These are phyloP conservation scores for Aphodius granarius DNA, from an alignment of 2,888 invertebrate species.

Conservation along the genomic window DNA sequence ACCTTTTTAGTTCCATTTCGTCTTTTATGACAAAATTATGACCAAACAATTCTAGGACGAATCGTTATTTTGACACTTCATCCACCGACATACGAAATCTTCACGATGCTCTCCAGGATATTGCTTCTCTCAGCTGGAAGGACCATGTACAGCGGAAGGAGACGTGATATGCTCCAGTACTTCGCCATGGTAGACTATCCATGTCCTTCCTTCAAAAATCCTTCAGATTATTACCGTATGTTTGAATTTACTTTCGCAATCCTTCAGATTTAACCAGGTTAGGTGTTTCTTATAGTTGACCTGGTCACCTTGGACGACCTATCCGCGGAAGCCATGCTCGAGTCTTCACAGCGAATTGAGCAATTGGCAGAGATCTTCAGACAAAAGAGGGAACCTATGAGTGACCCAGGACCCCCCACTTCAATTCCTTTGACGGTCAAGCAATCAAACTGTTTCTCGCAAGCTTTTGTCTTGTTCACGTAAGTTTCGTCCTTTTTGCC, in stretches of 20 bases:
- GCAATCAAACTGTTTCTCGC: constrained; percentile 67
- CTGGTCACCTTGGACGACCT: constrained; percentile 91
- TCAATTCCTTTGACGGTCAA: constrained; percentile 68
- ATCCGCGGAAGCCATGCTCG: constrained; percentile 91
- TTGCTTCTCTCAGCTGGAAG: constrained; percentile 87
- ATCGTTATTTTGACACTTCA: constrained; percentile 90
- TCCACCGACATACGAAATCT: constrained; percentile 93
- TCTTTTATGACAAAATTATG: not conserved
- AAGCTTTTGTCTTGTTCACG: constrained; percentile 71
- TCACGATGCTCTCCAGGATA: constrained; percentile 89
- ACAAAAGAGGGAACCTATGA: constrained; percentile 64
- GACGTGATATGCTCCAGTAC: constrained; percentile 90
- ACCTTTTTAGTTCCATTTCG: too few species aligned
- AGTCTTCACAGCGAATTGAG: constrained; percentile 91
- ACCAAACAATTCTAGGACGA: constrained; percentile 56
- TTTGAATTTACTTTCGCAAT: constrained; percentile 33
- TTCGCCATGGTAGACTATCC: constrained; percentile 87
- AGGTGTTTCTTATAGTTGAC: constrained; percentile 73
- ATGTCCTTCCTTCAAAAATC: constrained; percentile 95
- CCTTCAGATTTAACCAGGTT: not conserved
- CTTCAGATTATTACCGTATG: constrained; percentile 94
- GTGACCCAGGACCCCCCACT: constrained; percentile 79
- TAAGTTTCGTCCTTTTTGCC: too few species aligned
- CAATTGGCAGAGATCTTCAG: constrained; percentile 83
- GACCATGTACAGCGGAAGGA: constrained; percentile 87